Evolutionary conservation across 1,140 invertebrate genomes (phyloP).

Genomic region (Reticulitermes speratus): DNA sequence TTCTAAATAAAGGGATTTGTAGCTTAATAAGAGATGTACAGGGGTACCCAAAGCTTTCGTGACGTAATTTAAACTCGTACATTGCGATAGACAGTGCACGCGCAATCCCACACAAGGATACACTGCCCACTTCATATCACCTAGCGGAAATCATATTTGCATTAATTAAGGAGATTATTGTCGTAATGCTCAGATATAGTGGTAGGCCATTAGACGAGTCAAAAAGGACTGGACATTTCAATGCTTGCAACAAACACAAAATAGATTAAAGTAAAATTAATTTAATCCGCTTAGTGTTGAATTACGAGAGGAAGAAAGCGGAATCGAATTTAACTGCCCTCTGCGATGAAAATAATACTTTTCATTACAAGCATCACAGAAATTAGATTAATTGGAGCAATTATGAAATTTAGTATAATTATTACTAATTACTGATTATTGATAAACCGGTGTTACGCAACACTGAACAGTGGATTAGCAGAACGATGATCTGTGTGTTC

Average conservation of each 20-base stretch:
- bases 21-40: neutral
- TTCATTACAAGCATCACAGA: no score
- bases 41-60: neutral
- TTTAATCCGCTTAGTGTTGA: neutral
- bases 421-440: no score
- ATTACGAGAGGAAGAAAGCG: neutral
- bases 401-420: no score
- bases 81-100: neutral
- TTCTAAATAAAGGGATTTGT: neutral
- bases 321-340: no score
- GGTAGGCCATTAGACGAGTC: neutral
- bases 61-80: neutral
- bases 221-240: neutral
- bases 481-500: no score
- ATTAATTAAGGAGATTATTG: conserved; percentile 4
- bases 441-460: no score
- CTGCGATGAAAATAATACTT: no score
- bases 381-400: no score
- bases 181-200: neutral
- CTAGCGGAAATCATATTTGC: neutral
- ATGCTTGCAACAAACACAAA: neutral
- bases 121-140: neutral
- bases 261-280: neutral
- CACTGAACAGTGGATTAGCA: no score
- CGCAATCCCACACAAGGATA: neutral